Percentiles rank a stretch among this genome's conserved stretches.
These are phyloP conservation scores for Craterocephalus amniculus DNA, from an alignment of 2,797 vertebrate species.

Conservation along the genomic window DNA sequence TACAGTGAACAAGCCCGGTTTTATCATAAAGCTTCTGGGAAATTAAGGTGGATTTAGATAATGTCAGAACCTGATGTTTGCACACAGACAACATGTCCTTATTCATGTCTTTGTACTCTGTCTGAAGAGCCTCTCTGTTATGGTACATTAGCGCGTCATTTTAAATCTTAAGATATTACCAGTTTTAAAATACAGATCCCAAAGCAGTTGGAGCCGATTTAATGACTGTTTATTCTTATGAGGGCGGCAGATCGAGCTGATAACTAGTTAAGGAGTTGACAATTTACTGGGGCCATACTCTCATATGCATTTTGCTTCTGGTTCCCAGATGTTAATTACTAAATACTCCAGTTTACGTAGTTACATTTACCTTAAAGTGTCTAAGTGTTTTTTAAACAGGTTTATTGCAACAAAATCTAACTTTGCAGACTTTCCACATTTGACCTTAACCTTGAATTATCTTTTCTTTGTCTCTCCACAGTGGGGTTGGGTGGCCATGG, in stretches of 20 bases:
- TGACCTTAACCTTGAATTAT: slow-evolving; percentile 2
- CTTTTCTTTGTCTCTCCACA: slow-evolving; percentile 32
- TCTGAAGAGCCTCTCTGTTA: slow-evolving; percentile 7
- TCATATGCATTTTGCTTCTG: no score
- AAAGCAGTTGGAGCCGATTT: background rate
- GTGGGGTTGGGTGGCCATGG: slow-evolving; percentile 88
- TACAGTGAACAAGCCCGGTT: background rate
- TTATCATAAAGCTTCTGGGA: background rate
- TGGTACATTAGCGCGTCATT: background rate
- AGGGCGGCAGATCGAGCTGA: no score
- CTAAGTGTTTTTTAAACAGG: background rate
- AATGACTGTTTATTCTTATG: background rate
- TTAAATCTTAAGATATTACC: background rate
- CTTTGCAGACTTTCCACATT: background rate
- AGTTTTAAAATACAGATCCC: background rate
- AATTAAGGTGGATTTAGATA: background rate
- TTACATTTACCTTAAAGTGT: no score
- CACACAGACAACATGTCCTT: background rate
- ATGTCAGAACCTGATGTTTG: background rate
- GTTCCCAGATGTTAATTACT: no score
- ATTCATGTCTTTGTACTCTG: background rate
- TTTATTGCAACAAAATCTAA: background rate
- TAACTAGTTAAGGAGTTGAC: no score
- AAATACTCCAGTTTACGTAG: no score
- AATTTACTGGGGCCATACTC: no score